These are phyloP conservation scores for Hozukius guyotensis DNA, from an alignment of 2,797 vertebrate genomes.

Conservation along the genomic window DNA sequence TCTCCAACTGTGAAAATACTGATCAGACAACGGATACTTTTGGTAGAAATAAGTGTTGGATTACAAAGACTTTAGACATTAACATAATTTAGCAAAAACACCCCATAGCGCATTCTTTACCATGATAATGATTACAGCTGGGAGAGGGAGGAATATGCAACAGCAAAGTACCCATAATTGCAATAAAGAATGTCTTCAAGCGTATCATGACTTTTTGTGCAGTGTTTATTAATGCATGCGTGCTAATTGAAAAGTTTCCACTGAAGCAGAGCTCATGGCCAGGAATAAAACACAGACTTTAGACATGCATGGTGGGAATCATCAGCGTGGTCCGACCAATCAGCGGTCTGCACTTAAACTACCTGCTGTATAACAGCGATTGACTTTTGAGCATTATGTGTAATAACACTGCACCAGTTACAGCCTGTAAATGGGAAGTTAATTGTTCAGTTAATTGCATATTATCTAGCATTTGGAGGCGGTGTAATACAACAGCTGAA, in stretches of 20 bases:
- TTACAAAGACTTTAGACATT: slow-evolving; percentile 11
- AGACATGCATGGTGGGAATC: slow-evolving; percentile 12
- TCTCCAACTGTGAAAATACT: not conserved
- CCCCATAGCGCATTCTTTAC: slow-evolving; percentile 18
- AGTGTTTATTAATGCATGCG: slow-evolving; percentile 47
- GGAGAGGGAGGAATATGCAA: not conserved
- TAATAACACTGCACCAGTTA: slow-evolving; percentile 41
- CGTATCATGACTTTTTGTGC: slow-evolving; percentile 38
- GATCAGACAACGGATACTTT: slow-evolving; percentile 1
- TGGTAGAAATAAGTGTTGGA: not conserved
- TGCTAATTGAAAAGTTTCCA: slow-evolving; percentile 49
- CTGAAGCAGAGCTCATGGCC: not conserved
- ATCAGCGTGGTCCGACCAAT: slow-evolving; percentile 4
- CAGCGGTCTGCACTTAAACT: slow-evolving; percentile 1
- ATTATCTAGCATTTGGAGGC: slow-evolving; percentile 46
- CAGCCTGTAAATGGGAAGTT: slow-evolving; percentile 61
- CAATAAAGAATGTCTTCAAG: slow-evolving; percentile 41
- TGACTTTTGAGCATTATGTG: slow-evolving; percentile 36
- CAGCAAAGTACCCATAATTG: slow-evolving; percentile 34
- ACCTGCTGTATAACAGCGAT: slow-evolving; percentile 20
- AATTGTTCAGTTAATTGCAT: slow-evolving; percentile 70
- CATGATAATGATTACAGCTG: slow-evolving; percentile 35
- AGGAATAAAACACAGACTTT: slow-evolving; percentile 1
- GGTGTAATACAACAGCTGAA: slow-evolving; percentile 48
- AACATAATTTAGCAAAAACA: slow-evolving; percentile 37